Base-by-base conservation (phyloP, 2,797 vertebrate species). In the Lepilemur ruficaudatus region DNA sequence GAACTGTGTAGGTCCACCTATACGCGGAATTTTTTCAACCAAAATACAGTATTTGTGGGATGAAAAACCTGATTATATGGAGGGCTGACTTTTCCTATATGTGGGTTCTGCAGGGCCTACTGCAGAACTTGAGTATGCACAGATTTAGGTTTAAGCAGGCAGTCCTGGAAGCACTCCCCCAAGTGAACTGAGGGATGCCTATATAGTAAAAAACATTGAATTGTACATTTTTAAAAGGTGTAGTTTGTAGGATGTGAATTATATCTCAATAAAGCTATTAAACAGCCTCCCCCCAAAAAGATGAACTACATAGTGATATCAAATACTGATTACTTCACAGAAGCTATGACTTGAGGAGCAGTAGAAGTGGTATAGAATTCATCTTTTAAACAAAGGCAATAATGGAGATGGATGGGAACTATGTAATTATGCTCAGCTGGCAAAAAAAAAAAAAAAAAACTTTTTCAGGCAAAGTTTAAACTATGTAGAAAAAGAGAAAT, bases 291-390 rank as follows among this genome's bases (percentile, higher is more conserved):
- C 13, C 30, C 59, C 8, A 5, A 28, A 57, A 93, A 52, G 25
- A 65, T 84, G 30, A 81, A 67, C 52, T 89, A 75, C 23, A 25
- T 32, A 87, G 23, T 93, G 65, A 92, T 63, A 78, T 48, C 22
- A 94, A 93, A 91, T 89, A 73, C 15, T 91, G 17, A 83, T 96
- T 96, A 50, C n/a, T 93, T 94, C 94, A 96, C 79, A 97, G 96
- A 97, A 97, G 20, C 5, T 83, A n/a, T 93, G 96, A 69, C 61
- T 75, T 83, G 89, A 57, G 67, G 28, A 97, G 85, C 0, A 25
- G 57, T 35, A 72, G 61, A 97, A 96, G 72, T 85, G 48, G 12
- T 82, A 81, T 0, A n/a, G 61, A 92, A 92, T 75, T 97, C 94
- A 94, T 93, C 32, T 63, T 95, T 48, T 61, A 91, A 96, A 92